These are phyloP conservation scores for Lycia hirtaria DNA, from an alignment of 2,888 invertebrate genomes.

Conservation along the genomic window DNA sequence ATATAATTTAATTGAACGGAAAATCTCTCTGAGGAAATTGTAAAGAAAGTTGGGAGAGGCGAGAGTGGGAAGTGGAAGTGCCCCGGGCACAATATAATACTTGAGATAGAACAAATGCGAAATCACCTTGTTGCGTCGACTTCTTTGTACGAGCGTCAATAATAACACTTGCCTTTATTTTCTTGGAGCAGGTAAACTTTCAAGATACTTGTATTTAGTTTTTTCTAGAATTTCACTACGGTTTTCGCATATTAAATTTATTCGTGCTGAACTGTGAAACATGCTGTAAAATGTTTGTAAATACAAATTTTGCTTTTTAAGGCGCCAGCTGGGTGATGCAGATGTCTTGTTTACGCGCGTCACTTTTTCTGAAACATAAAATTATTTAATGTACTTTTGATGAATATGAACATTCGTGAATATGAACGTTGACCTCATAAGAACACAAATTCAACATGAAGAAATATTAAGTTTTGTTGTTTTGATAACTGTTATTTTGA, in stretches of 20 bases:
- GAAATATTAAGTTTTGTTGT: too few species aligned
- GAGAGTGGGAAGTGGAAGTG: slow-evolving; percentile 65
- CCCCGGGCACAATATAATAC: slow-evolving; percentile 71
- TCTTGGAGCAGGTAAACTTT: slow-evolving; percentile 47
- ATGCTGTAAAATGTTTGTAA: background rate
- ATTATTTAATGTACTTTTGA: too few species aligned
- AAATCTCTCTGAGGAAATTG: slow-evolving; percentile 71
- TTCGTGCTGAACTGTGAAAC: background rate
- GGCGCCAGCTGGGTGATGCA: too few species aligned
- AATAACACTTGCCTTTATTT: slow-evolving; percentile 63
- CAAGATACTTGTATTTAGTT: slow-evolving; percentile 26
- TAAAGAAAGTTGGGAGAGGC: slow-evolving; percentile 70
- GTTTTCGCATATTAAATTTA: background rate
- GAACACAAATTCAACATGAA: too few species aligned
- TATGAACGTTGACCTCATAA: too few species aligned
- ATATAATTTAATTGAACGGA: slow-evolving; percentile 73
- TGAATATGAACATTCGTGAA: too few species aligned
- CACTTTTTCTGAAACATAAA: too few species aligned
- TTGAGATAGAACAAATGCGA: slow-evolving; percentile 70
- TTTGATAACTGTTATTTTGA: too few species aligned
- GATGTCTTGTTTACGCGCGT: too few species aligned
- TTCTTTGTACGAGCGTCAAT: slow-evolving; percentile 64
- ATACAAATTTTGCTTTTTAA: too few species aligned
- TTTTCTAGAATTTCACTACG: background rate
- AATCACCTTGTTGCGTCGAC: slow-evolving; percentile 66